Base-by-base conservation (phyloP, 2,888 invertebrate genomes). In the Amiota communis region DNA sequence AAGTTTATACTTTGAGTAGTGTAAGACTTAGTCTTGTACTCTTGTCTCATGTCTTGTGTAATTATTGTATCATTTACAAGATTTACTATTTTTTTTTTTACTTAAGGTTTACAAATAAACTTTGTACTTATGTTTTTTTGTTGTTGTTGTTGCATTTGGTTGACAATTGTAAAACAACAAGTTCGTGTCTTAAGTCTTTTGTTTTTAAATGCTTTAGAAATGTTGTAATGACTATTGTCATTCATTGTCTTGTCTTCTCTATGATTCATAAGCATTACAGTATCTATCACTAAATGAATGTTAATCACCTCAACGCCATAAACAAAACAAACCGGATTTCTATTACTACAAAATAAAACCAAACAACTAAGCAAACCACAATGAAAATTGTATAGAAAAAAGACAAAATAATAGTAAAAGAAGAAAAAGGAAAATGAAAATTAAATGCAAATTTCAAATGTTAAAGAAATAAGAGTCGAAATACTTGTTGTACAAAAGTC, bases 151-250 rank as follows among this genome's bases (percentile, higher is more conserved):
- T 3, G 1, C 3, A 8, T 17, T 57, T 57, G 15, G n/a, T 53
- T 53, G 53, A 53, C 53, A 15, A 36, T 56, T 56, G 12, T 17
- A 65, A 65, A 48, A 65, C 56, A 23, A 20, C 17, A 70, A 72
- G 77, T 75, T 73, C 57, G 74, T 70, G 70, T 64, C 74, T 72
- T 75, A 61, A 74, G 75, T 77, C 73, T 73, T 77, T 77, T 72
- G 77, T 73, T 70, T 71, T 15, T 56, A 10, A 15, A 53, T 71
- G 11, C 61, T 57, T 46, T 49, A 12, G 8, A 20, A 49, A 67
- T 9, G 15, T 15, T 67, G 36, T 47, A 67, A 47, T 67, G 15
- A 49, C 36, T n/a, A 46, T 13, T 63, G 10, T 36, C 3, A 36
- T 36, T 36, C 53, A 8, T 53, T 53, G 53, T 3, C n/a, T 53